phyloP scores from a whole-genome alignment of 2,113 vertebrate species.

The Elachura formosa region DNA sequence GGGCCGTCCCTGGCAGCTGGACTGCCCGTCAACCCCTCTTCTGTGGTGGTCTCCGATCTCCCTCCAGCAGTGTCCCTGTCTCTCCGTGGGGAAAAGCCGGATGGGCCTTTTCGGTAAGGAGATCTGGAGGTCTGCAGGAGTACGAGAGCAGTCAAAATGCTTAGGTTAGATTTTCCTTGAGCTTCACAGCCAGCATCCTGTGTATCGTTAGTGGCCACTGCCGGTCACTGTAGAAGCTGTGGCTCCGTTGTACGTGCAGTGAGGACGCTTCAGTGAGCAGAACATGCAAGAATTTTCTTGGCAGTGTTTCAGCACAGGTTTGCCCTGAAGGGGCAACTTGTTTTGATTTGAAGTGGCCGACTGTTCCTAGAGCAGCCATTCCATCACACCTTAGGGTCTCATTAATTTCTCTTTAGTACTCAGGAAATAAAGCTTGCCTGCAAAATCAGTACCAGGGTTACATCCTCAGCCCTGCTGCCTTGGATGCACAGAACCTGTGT shows the following conservation, averaged over 20 bases:
- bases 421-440: background rate
- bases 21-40: conserved; percentile 51
- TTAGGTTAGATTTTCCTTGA: background rate
- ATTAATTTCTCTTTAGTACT: background rate
- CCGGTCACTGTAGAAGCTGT: background rate
- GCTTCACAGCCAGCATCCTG: background rate
- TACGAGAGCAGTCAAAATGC: background rate
- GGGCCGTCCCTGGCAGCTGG: conserved; percentile 42
- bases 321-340: background rate
- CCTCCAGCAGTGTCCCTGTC: conserved; percentile 71
- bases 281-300: background rate
- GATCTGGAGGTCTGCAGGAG: background rate
- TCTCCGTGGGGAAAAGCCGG: conserved; percentile 73
- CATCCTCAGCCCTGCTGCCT: background rate
- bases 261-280: background rate
- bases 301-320: background rate
- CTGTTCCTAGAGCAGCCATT: background rate
- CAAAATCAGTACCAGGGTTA: background rate
- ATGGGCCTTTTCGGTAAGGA: conserved; percentile 75
- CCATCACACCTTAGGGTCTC: background rate
- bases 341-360: background rate
- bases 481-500: background rate
- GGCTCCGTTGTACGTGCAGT: background rate
- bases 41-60: conserved; percentile 64
- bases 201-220: background rate